These are phyloP conservation scores for Agrochola circellaris DNA, from an alignment of 2,888 invertebrate species.

Conservation along the genomic window DNA sequence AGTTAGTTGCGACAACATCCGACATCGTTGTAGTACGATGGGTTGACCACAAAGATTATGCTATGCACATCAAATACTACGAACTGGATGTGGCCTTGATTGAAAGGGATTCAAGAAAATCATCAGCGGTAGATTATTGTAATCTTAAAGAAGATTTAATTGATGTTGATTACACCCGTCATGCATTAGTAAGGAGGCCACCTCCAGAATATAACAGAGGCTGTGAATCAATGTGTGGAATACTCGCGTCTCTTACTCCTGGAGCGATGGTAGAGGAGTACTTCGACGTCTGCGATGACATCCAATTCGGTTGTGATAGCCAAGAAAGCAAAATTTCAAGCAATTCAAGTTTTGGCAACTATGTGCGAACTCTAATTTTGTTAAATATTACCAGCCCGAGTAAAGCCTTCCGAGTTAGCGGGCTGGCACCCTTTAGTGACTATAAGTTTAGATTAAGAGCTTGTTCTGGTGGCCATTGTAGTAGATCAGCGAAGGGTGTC, in stretches of 20 bases:
- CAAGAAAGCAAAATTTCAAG: slow-evolving; percentile 70
- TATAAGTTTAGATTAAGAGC: slow-evolving; percentile 83
- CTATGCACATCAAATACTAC: slow-evolving; percentile 77
- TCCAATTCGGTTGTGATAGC: slow-evolving; percentile 73
- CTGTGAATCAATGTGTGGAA: slow-evolving; percentile 84
- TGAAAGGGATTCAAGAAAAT: slow-evolving; percentile 74
- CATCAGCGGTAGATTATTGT: slow-evolving; percentile 78
- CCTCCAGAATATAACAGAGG: slow-evolving; percentile 80
- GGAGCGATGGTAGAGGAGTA: slow-evolving; percentile 81
- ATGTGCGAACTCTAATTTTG: slow-evolving; percentile 76
- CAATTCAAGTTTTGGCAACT: slow-evolving; percentile 75
- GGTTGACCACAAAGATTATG: slow-evolving; percentile 84
- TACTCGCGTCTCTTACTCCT: slow-evolving; percentile 76
- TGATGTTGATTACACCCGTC: slow-evolving; percentile 77
- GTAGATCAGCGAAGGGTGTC: slow-evolving; percentile 78
- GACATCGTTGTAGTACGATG: slow-evolving; percentile 79
- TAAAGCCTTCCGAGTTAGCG: slow-evolving; percentile 76
- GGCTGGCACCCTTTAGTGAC: slow-evolving; percentile 84
- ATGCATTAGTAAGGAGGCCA: slow-evolving; percentile 81
- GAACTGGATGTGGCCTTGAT: slow-evolving; percentile 82
- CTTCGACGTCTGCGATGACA: slow-evolving; percentile 80
- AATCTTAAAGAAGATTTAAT: slow-evolving; percentile 68
- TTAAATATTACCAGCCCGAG: slow-evolving; percentile 72
- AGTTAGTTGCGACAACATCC: slow-evolving; percentile 79
- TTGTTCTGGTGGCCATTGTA: slow-evolving; percentile 78